Base-by-base conservation (phyloP, 2,113 vertebrate genomes). In the Anguilla japonica region DNA sequence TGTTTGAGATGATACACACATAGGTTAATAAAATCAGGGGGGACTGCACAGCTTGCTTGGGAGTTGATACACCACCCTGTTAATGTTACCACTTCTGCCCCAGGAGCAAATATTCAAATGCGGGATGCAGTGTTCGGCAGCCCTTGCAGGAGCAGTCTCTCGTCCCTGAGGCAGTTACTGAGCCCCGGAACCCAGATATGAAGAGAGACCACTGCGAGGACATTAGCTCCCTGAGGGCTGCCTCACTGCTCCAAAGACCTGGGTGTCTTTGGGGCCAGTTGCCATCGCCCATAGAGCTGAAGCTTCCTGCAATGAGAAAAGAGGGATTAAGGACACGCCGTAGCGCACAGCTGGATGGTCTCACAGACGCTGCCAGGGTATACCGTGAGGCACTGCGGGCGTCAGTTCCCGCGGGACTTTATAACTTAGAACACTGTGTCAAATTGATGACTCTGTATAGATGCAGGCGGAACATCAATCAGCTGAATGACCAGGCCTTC, bases 281-380 rank as follows among this genome's bases (percentile, higher is more conserved):
- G 88, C 92, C 89, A 41, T 81, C 89, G 41, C 89, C 92, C 88
- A 93, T 89, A 86, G 87, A 90, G 67, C 90, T 88, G 88, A 93
- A 92, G 86, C 85, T 92, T 85, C 93, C 94, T 92, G 91, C 43
- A 92, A 93, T 91, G n/a, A n/a, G 85, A 87, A 90, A 88, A 93
- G 41, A 89, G 18, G 83, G 56, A 46, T 83, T 56, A 83, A 60
- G 82, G 40, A n/a, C 71, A 75, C 8, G n/a, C 71, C n/a, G 39
- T 29, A 46, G 34, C 4, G 81, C 43, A 50, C 75, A 84, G 83
- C 50, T 86, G 20, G 7, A 15, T 14, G 50, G 14, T 4, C 82
- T 83, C 82, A 60, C 29, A 29, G 9, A 67, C 14, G 34, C 71
- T 9, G 71, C 71, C 26, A 34, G n/a, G 71, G n/a, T 13, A 6